Conservation (phyloP, 2,888 invertebrate species). For the Synergus japonicus region DNA sequence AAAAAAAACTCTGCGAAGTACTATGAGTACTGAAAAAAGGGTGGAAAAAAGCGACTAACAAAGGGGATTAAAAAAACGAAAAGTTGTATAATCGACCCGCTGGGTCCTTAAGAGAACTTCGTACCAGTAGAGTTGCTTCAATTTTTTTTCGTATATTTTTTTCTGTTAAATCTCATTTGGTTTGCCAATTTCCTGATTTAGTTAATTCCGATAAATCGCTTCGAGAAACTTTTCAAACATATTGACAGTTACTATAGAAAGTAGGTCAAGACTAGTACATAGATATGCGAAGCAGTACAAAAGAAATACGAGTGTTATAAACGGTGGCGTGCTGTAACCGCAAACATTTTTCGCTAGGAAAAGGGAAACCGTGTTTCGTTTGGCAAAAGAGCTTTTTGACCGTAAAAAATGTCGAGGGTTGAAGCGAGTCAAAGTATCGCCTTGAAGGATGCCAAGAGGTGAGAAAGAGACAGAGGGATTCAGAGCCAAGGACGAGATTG, state of each 20-base stretch:
- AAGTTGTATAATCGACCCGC: too few species aligned
- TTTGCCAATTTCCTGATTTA: too few species aligned
- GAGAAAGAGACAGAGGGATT: not conserved
- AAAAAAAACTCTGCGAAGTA: too few species aligned
- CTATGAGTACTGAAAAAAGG: too few species aligned
- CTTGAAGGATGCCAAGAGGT: not conserved
- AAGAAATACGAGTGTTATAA: slow-evolving; percentile 3
- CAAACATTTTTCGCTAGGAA: slow-evolving; percentile 8
- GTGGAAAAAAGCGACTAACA: too few species aligned
- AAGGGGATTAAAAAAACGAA: too few species aligned
- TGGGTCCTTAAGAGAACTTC: too few species aligned
- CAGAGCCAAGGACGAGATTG: slow-evolving; percentile 4
- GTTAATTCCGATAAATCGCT: too few species aligned
- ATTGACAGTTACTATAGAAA: slow-evolving; percentile 4
- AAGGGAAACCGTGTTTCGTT: slow-evolving; percentile 13
- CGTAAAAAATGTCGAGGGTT: not conserved
- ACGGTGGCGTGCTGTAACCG: not conserved
- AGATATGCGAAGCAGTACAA: not conserved
- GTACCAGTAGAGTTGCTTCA: too few species aligned
- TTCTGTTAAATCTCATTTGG: too few species aligned
- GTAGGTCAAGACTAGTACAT: not conserved
- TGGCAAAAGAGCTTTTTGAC: not conserved
- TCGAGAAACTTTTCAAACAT: not conserved
- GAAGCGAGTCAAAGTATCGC: not conserved
- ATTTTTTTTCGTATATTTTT: too few species aligned